phyloP scores from a whole-genome alignment of 1,140 invertebrate genomes.

The Drosophila jambulina region DNA sequence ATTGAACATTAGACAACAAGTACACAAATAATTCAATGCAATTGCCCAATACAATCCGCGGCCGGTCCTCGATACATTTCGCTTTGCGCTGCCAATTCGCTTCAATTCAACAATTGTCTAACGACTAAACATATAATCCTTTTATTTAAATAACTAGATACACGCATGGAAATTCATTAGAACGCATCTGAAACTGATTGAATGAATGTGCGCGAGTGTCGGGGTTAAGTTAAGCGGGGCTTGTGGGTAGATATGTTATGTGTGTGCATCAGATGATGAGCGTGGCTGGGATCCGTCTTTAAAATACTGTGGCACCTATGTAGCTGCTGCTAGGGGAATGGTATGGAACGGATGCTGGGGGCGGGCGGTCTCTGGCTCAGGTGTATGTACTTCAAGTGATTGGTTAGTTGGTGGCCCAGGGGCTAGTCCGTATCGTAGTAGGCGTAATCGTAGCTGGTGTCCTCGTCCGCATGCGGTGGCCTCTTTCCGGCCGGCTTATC shows the following conservation, averaged over 20 bases:
- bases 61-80: conserved; percentile 34
- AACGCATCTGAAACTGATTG: conserved; percentile 70
- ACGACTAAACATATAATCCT: conserved; percentile 79
- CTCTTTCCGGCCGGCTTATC: conserved; percentile 63
- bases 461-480: conserved; percentile 85
- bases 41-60: conserved; percentile 38
- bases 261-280: conserved; percentile 7
- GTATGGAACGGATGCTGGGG: background rate
- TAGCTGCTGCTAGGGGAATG: conserved; percentile 20
- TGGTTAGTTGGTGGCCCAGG: conserved; percentile 32
- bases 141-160: conserved; percentile 85
- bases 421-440: conserved; percentile 88
- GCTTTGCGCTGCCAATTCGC: conserved; percentile 41
- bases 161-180: conserved; percentile 83
- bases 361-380: background rate
- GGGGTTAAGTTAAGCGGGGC: conserved; percentile 34
- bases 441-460: conserved; percentile 89
- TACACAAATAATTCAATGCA: conserved; percentile 55
- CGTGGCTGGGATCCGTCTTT: conserved; percentile 32
- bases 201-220: conserved; percentile 78
- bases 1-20: conserved; percentile 51
- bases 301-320: conserved; percentile 77
- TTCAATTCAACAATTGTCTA: conserved; percentile 81
- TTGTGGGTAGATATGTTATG: conserved; percentile 27
- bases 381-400: conserved; percentile 21